Evolutionary conservation across 2,888 invertebrate species (phyloP).

Genomic region (Apamea monoglypha): DNA sequence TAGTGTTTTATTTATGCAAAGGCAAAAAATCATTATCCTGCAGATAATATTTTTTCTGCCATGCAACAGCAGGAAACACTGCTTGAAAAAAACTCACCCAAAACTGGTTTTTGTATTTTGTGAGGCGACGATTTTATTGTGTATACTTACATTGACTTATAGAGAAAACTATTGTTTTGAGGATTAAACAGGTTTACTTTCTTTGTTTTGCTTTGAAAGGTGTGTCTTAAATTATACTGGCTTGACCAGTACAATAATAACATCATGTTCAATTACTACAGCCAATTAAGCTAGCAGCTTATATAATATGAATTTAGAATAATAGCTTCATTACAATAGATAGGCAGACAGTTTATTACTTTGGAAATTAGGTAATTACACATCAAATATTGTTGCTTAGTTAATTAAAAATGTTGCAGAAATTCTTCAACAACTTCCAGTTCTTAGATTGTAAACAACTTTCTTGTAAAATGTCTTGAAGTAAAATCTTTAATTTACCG

Average conservation of each 20-base stretch:
- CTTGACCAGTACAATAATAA: conserved; percentile 18
- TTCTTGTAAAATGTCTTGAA: not conserved
- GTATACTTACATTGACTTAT: conserved; percentile 12
- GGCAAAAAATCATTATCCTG: conserved; percentile 9
- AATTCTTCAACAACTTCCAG: not conserved
- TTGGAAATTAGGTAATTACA: conserved; percentile 24
- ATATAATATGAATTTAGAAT: conserved; percentile 41
- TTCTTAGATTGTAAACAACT: not conserved
- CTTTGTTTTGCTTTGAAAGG: conserved; percentile 30
- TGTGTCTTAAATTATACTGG: conserved; percentile 1
- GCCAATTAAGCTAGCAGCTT: conserved; percentile 28
- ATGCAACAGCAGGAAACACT: conserved; percentile 41
- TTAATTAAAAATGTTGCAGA: not conserved
- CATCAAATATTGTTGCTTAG: conserved; percentile 5
- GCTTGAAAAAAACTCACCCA: conserved; percentile 31
- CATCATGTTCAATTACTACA: conserved; percentile 19
- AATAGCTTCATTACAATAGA: conserved; percentile 35
- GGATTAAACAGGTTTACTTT: conserved; percentile 30
- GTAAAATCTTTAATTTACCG: not conserved
- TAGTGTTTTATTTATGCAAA: conserved; percentile 46
- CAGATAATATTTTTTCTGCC: conserved; percentile 39
- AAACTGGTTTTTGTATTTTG: conserved; percentile 39
- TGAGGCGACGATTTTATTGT: not conserved
- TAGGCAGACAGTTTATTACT: conserved; percentile 16
- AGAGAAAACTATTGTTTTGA: conserved; percentile 32